phyloP scores from a whole-genome alignment of 2,113 vertebrate species.

The Junco hyemalis region DNA sequence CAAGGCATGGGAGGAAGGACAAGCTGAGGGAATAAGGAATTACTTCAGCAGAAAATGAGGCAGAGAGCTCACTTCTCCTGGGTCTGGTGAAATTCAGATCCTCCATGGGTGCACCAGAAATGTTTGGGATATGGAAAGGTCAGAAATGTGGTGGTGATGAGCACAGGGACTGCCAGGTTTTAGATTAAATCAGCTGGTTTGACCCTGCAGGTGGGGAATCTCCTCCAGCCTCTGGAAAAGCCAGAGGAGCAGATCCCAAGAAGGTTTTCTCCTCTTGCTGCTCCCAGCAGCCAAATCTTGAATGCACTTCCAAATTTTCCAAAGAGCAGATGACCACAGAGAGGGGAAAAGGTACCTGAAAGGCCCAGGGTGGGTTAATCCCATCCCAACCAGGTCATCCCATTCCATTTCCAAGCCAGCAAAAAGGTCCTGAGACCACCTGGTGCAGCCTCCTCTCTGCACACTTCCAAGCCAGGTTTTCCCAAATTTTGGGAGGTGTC shows the following conservation, averaged over 20 bases:
- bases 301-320: neutral
- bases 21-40: neutral
- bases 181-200: neutral
- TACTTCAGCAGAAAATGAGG: neutral
- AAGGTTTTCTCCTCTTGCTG: neutral
- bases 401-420: neutral
- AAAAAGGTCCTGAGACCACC: neutral
- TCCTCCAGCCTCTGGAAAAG: neutral
- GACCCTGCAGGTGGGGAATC: neutral
- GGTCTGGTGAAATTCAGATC: neutral
- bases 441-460: rapidly evolving
- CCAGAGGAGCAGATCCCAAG: neutral
- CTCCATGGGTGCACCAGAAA: neutral
- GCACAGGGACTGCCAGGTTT: rapidly evolving
- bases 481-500: neutral
- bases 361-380: neutral
- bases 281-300: neutral
- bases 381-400: neutral
- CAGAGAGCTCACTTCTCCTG: neutral
- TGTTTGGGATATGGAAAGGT: neutral
- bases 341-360: neutral
- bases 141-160: rapidly evolving
- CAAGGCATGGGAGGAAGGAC: neutral
- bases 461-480: neutral
- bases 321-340: neutral